Evolutionary conservation across 2,113 vertebrate species (phyloP).

Genomic region (Cranoglanis bouderius): DNA sequence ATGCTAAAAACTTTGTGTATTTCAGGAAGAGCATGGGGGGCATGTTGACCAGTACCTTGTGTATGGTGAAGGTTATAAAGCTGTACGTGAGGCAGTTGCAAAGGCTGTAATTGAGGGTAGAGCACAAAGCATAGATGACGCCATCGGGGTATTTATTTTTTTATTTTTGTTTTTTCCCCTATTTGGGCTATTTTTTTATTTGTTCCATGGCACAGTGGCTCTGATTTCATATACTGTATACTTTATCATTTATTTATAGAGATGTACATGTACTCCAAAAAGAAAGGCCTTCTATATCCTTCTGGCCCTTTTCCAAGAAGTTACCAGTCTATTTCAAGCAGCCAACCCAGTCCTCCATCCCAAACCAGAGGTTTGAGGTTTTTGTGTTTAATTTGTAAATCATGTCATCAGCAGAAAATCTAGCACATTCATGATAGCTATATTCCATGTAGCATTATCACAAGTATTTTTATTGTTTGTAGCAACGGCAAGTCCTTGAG

Average conservation of each 20-base stretch:
- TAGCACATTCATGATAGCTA: not conserved
- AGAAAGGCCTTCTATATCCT: conserved; percentile 70
- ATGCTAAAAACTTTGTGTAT: not conserved
- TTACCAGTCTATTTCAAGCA: conserved; percentile 72
- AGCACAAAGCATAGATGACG: conserved; percentile 56
- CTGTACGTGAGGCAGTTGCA: conserved; percentile 78
- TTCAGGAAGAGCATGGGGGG: conserved; percentile 54
- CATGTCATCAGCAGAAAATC: conserved; percentile 9
- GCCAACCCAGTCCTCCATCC: conserved; percentile 64
- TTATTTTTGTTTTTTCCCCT: too few relatives aligned
- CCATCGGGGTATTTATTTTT: conserved; percentile 71
- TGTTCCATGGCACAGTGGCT: not conserved
- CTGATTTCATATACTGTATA: not conserved
- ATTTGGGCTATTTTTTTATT: too few relatives aligned
- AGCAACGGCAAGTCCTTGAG: conserved; percentile 67
- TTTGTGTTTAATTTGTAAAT: not conserved
- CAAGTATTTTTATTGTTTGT: not conserved
- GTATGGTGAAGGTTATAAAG: conserved; percentile 76
- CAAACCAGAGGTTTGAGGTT: conserved; percentile 71
- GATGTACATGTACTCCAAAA: conserved; percentile 45
- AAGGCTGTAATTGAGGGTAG: conserved; percentile 70
- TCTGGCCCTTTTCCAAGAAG: conserved; percentile 83
- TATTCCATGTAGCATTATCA: not conserved
- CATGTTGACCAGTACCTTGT: conserved; percentile 81
- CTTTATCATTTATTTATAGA: conserved; percentile 63